Evolutionary conservation across 2,113 vertebrate genomes (phyloP).

Genomic region (Neodon shergylaensis): DNA sequence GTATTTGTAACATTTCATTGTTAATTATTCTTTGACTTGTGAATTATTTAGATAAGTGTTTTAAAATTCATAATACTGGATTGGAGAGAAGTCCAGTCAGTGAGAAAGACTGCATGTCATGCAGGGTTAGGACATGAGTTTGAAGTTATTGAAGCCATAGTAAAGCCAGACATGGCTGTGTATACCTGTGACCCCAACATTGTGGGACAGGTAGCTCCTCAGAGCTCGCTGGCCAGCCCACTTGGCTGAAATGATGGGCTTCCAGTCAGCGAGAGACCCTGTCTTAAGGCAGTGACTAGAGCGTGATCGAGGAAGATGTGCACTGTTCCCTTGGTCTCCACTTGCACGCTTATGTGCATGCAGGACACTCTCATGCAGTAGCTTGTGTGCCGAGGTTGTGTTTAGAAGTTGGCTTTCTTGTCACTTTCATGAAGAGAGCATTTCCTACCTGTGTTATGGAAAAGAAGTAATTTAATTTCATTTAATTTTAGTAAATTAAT

Average conservation of each 20-base stretch:
- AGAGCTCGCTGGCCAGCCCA: background rate
- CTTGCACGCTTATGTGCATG: background rate
- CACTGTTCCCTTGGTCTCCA: background rate
- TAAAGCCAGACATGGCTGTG: background rate
- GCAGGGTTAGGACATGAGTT: background rate
- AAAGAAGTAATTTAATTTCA: background rate
- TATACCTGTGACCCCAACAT: background rate
- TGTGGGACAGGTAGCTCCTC: background rate
- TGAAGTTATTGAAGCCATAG: background rate
- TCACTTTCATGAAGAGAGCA: background rate
- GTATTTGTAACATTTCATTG: slow-evolving; percentile 38
- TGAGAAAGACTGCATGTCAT: background rate
- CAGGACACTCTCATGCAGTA: background rate
- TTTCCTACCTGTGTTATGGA: background rate
- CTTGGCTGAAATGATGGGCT: background rate
- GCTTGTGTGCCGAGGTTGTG: background rate
- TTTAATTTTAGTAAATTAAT: background rate
- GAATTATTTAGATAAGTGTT: slow-evolving; percentile 11
- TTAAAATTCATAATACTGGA: slow-evolving; percentile 16
- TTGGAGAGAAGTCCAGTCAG: background rate
- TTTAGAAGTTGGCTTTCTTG: slow-evolving; percentile 55
- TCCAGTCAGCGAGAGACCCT: background rate
- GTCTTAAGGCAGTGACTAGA: background rate
- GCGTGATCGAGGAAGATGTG: background rate
- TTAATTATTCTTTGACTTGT: slow-evolving; percentile 18